Conservation (phyloP, 2,888 invertebrate genomes). For the Amblyjoppa fuscipennis region DNA sequence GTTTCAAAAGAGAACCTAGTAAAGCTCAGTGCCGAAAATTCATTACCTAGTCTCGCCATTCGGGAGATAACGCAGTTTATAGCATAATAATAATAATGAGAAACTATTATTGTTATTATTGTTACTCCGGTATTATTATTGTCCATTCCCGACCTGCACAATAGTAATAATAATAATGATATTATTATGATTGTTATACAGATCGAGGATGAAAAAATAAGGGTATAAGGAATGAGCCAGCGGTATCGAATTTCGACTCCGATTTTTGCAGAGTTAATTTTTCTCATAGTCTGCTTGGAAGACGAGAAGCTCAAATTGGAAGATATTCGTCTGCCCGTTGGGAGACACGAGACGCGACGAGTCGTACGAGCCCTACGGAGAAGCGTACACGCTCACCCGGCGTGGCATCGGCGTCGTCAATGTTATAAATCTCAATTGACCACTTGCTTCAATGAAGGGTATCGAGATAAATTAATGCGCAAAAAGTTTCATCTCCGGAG, state of each 20-base stretch:
- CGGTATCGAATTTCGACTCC: not conserved
- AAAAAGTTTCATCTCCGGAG: conserved; percentile 65
- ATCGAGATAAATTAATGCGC: conserved; percentile 70
- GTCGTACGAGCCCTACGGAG: conserved; percentile 56
- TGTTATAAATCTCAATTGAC: conserved; percentile 73
- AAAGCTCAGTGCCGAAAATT: no score
- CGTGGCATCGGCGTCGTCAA: conserved; percentile 70
- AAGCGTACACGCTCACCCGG: conserved; percentile 40
- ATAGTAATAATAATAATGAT: no score
- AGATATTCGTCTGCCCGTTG: conserved; percentile 45
- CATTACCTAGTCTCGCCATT: no score
- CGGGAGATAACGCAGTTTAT: no score
- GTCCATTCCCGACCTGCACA: no score
- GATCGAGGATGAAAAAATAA: not conserved
- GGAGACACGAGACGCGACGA: conserved; percentile 38
- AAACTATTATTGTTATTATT: no score
- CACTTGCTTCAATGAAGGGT: conserved; percentile 72
- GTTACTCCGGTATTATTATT: no score
- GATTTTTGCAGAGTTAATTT: conserved; percentile 18
- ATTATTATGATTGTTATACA: not conserved
- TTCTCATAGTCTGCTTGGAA: not conserved
- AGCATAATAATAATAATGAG: no score
- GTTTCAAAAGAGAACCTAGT: no score
- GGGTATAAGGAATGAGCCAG: conserved; percentile 1
- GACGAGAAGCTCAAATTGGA: conserved; percentile 31